Evolutionary conservation across 2,113 vertebrate species (phyloP).

Genomic region (Burhinus bistriatus): DNA sequence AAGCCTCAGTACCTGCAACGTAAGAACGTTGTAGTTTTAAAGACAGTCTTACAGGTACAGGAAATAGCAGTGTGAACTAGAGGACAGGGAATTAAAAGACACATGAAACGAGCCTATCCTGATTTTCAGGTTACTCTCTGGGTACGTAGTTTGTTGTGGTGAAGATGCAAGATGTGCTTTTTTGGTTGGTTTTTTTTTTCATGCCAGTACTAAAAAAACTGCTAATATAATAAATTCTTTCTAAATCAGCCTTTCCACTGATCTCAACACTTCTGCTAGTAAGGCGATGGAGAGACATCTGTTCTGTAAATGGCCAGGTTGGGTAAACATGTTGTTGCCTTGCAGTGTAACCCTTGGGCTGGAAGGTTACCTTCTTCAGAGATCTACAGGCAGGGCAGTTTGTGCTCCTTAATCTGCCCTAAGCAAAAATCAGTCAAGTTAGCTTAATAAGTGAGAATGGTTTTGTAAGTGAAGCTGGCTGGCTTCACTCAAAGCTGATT

Average conservation of each 20-base stretch:
- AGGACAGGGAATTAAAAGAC: background rate
- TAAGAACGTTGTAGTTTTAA: background rate
- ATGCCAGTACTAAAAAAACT: background rate
- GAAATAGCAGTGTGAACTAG: background rate
- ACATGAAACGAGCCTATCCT: background rate
- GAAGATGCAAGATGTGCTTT: background rate
- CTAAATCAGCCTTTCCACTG: background rate
- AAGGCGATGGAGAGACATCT: fast-evolving
- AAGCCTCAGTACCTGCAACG: too few species aligned
- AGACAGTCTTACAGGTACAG: background rate
- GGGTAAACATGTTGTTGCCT: background rate
- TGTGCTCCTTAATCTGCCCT: background rate
- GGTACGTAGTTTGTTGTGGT: background rate
- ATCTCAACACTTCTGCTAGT: background rate
- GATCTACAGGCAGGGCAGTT: background rate
- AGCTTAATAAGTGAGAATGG: background rate
- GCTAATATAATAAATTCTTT: background rate
- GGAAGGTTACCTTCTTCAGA: background rate
- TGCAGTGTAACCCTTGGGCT: background rate
- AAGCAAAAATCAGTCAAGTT: background rate
- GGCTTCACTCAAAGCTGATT: background rate
- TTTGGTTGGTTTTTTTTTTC: background rate
- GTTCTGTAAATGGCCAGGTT: background rate
- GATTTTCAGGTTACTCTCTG: background rate
- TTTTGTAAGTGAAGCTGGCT: background rate